Conservation (phyloP, 2,888 invertebrate genomes). For the Gandaritis pyraliata region DNA sequence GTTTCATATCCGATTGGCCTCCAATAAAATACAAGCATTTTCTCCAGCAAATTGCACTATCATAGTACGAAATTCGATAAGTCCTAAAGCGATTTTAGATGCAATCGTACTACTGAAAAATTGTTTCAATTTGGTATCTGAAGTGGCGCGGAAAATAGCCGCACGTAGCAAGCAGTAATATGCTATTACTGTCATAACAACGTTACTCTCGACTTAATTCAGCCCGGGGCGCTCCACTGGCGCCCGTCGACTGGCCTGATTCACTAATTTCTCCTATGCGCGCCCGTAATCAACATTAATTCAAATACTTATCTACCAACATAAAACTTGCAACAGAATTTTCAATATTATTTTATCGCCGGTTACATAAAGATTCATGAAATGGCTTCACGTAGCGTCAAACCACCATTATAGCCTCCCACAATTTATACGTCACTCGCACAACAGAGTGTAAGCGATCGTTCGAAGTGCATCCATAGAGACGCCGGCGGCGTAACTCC, state of each 20-base stretch:
- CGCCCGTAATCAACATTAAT: conserved; percentile 50
- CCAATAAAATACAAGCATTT: conserved; percentile 32
- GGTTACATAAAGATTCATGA: not conserved
- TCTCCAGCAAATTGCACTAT: conserved; percentile 30
- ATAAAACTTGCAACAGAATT: conserved; percentile 12
- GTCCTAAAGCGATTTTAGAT: conserved; percentile 57
- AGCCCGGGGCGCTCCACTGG: conserved; percentile 61
- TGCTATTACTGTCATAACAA: conserved; percentile 77
- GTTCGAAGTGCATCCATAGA: conserved; percentile 53
- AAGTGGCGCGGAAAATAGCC: conserved; percentile 68
- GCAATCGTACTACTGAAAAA: conserved; percentile 76
- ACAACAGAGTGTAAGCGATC: conserved; percentile 53
- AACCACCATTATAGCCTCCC: conserved; percentile 47
- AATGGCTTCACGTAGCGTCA: conserved; percentile 36
- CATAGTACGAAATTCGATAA: conserved; percentile 40
- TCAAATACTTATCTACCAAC: conserved; percentile 37
- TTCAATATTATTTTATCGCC: conserved; percentile 12
- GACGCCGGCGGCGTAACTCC: conserved; percentile 45
- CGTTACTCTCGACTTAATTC: conserved; percentile 81
- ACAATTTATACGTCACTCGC: conserved; percentile 46
- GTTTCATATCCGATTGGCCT: conserved; percentile 30
- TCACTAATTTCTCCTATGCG: conserved; percentile 63
- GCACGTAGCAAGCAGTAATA: conserved; percentile 71
- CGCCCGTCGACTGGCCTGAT: conserved; percentile 56
- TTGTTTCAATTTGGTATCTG: conserved; percentile 72